These are phyloP conservation scores for Heterodera filipjevi DNA, from an alignment of 2,888 invertebrate species.

Conservation along the genomic window DNA sequence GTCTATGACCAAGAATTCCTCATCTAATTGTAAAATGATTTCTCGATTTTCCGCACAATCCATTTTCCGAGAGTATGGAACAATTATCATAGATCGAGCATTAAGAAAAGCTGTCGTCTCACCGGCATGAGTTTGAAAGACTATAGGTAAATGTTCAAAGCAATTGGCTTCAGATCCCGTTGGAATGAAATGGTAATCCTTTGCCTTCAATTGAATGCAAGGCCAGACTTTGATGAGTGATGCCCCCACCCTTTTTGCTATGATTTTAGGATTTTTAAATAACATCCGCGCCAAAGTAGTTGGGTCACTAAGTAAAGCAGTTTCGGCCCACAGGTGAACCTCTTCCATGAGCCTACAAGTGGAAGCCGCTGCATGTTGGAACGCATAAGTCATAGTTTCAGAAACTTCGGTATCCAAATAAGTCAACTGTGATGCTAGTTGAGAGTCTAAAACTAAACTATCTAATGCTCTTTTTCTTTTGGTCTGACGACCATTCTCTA, in stretches of 20 bases:
- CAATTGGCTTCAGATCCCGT: neutral
- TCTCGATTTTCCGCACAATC: neutral
- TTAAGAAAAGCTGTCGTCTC: neutral
- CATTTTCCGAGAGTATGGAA: neutral
- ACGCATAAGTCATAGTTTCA: conserved; percentile 1
- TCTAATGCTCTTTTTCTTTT: neutral
- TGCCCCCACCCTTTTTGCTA: neutral
- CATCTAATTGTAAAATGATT: neutral
- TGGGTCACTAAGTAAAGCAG: neutral
- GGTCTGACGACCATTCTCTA: neutral
- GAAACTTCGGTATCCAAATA: neutral
- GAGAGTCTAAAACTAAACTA: neutral
- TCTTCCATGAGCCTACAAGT: conserved; percentile 2
- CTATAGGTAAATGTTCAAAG: neutral
- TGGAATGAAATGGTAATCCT: neutral
- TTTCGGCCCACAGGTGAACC: neutral
- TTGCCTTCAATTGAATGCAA: neutral
- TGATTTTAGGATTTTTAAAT: neutral
- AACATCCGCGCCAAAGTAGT: neutral
- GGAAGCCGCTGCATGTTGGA: neutral
- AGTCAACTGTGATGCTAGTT: neutral
- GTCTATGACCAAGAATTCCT: neutral
- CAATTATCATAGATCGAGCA: neutral
- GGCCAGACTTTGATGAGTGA: neutral
- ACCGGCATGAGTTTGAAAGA: neutral